Percentiles rank a stretch among this genome's conserved stretches.
Evolutionary conservation across 2,888 invertebrate species (phyloP).

Genomic region (Tenthredo notha): DNA sequence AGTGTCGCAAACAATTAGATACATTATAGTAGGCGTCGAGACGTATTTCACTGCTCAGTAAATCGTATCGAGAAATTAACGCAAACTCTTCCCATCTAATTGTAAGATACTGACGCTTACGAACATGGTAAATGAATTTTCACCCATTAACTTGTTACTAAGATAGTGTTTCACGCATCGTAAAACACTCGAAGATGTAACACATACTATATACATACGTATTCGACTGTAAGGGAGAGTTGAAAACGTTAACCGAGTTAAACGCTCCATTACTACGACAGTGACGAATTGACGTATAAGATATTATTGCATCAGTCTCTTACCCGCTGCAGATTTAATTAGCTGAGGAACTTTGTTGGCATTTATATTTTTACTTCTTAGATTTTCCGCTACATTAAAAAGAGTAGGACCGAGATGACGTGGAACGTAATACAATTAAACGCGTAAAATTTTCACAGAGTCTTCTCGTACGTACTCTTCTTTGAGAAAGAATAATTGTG

Average conservation of each 20-base stretch:
- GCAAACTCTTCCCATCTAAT: background rate
- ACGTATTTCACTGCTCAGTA: background rate
- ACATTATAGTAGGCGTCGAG: background rate
- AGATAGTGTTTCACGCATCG: background rate
- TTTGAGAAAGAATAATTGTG: background rate
- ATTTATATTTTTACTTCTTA: conserved; percentile 13
- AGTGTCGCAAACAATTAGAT: conserved; percentile 3
- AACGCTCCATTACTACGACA: conserved; percentile 39
- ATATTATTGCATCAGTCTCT: conserved; percentile 43
- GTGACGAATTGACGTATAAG: conserved; percentile 32
- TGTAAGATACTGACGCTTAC: background rate
- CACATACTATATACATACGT: background rate
- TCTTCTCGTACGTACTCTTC: background rate
- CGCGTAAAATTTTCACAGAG: background rate
- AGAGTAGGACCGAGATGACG: background rate
- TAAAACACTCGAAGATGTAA: conserved; percentile 1
- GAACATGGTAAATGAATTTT: conserved; percentile 32
- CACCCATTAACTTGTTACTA: background rate
- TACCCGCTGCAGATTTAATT: conserved; percentile 35
- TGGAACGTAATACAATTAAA: conserved; percentile 11
- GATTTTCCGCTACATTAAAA: conserved; percentile 2
- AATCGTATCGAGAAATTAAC: conserved; percentile 8
- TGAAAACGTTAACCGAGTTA: conserved; percentile 43
- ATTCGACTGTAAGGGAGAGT: background rate
- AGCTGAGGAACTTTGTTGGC: conserved; percentile 1